phyloP scores from a whole-genome alignment of 2,797 vertebrate genomes.

The Esox lucius region DNA sequence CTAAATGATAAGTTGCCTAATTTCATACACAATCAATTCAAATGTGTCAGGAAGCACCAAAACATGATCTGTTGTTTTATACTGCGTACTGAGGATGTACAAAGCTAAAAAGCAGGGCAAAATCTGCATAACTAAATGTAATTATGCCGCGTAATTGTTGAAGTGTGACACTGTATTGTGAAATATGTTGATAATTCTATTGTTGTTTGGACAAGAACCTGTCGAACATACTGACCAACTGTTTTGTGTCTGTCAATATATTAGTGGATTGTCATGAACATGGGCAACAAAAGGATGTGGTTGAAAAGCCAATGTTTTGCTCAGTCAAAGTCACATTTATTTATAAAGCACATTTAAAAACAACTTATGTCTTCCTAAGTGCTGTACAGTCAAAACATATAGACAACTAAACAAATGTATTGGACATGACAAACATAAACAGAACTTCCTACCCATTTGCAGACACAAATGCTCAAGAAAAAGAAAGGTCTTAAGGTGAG shows the following conservation, averaged over 20 bases:
- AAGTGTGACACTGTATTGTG: neutral
- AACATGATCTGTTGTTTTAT: neutral
- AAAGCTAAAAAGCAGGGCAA: too few relatives aligned
- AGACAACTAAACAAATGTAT: too few relatives aligned
- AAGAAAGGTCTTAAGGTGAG: too few relatives aligned
- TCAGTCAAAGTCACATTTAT: too few relatives aligned
- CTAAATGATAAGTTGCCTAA: neutral
- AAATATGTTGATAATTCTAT: neutral
- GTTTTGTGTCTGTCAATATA: neutral
- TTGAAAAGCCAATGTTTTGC: neutral
- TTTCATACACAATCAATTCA: conserved; percentile 28
- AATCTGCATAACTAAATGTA: too few relatives aligned
- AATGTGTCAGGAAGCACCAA: neutral
- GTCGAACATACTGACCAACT: neutral
- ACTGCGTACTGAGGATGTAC: too few relatives aligned
- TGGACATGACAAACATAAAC: too few relatives aligned
- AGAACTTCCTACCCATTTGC: too few relatives aligned
- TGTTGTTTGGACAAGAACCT: neutral
- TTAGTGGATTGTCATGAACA: neutral
- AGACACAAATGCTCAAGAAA: too few relatives aligned
- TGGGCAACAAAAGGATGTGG: neutral
- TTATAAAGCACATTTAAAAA: too few relatives aligned
- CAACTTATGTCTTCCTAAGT: too few relatives aligned
- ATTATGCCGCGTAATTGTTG: neutral
- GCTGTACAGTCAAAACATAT: too few relatives aligned